These are phyloP conservation scores for Drosophila mulleri DNA, from an alignment of 2,888 invertebrate genomes.

Conservation along the genomic window DNA sequence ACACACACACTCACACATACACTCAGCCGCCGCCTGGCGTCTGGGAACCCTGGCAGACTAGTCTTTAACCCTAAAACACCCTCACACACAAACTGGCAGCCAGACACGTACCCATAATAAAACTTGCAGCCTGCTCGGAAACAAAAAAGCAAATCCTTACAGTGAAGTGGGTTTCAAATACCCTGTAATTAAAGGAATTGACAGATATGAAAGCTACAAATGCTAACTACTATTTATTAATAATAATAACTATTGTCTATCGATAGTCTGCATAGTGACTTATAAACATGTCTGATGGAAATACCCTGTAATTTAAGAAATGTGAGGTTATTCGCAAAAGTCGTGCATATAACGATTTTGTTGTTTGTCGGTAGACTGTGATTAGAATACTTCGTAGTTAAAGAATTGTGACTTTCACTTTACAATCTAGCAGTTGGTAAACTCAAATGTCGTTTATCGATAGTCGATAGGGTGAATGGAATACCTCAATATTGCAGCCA, in stretches of 20 bases:
- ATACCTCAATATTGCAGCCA: background rate
- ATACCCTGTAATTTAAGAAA: constrained; percentile 16
- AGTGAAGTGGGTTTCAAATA: constrained; percentile 9
- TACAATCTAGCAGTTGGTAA: background rate
- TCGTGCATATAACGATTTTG: no score
- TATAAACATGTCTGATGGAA: background rate
- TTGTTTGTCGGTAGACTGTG: background rate
- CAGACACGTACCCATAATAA: constrained; percentile 68
- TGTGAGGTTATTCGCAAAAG: background rate
- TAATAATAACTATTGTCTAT: background rate
- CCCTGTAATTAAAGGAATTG: constrained; percentile 2
- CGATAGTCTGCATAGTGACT: background rate
- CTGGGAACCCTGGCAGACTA: constrained; percentile 36
- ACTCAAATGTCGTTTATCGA: background rate
- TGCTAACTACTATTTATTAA: background rate
- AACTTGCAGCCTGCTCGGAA: constrained; percentile 41
- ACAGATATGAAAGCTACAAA: background rate
- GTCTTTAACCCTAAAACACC: constrained; percentile 59
- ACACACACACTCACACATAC: background rate
- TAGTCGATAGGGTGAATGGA: background rate
- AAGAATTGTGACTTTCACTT: background rate
- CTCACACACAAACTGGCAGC: constrained; percentile 49
- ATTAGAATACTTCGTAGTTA: background rate
- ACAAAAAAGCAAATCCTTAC: background rate
- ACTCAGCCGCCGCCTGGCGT: constrained; percentile 11